Evolutionary conservation across 1,140 invertebrate genomes (phyloP).

Genomic region (Chelonus insularis): DNA sequence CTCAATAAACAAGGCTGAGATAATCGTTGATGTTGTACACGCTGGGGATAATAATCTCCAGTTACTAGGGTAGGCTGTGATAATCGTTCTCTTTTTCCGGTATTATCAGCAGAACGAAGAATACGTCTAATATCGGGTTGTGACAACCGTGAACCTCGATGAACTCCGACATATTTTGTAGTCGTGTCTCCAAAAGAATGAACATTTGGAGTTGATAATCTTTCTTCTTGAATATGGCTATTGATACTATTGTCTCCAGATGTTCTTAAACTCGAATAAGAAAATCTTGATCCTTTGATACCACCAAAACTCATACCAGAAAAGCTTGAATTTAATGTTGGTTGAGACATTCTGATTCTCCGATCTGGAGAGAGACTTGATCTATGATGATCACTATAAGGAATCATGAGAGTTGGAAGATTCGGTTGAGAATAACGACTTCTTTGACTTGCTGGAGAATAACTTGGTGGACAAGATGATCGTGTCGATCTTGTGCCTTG

Average conservation of each 20-base stretch:
- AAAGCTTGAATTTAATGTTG: slow-evolving; percentile 47
- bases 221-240: slow-evolving; percentile 43
- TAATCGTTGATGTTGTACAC: slow-evolving; percentile 42
- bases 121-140: slow-evolving; percentile 39
- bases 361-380: slow-evolving; percentile 38
- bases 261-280: slow-evolving; percentile 44
- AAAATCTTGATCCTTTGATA: slow-evolving; percentile 40
- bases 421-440: slow-evolving; percentile 54
- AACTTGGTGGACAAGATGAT: slow-evolving; percentile 41
- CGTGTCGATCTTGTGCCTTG: slow-evolving; percentile 39
- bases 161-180: slow-evolving; percentile 26
- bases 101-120: slow-evolving; percentile 28
- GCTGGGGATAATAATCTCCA: slow-evolving; percentile 47
- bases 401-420: slow-evolving; percentile 46
- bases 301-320: slow-evolving; percentile 42
- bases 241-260: slow-evolving; percentile 44
- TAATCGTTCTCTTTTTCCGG: slow-evolving; percentile 44
- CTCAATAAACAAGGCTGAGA: slow-evolving; percentile 46
- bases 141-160: slow-evolving; percentile 31
- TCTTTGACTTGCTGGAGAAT: slow-evolving; percentile 50
- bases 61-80: slow-evolving; percentile 52
- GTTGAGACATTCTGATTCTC: slow-evolving; percentile 53
- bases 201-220: slow-evolving; percentile 42
- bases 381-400: slow-evolving; percentile 41
- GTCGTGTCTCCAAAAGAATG: slow-evolving; percentile 29